phyloP scores from a whole-genome alignment of 64 coral and sea anemone genomes.

The Stylophora pistillata region DNA sequence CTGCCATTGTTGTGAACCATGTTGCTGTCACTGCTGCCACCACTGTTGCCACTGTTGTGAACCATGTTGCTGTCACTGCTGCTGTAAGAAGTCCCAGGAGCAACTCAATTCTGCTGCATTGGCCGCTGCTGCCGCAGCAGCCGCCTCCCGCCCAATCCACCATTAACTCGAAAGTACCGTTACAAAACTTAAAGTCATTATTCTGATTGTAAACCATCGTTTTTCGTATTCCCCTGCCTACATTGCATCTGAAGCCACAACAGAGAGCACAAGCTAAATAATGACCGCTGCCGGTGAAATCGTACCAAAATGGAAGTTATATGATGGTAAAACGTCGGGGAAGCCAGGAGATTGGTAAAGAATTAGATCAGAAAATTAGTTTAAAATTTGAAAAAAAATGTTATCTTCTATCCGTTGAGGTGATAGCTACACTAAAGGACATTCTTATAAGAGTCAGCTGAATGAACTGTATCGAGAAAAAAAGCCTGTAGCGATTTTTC shows the following conservation, averaged over 20 bases:
- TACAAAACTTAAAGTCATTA: neutral
- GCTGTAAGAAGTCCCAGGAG: constrained; percentile 73
- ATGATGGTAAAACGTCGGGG: neutral
- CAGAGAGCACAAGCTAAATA: neutral
- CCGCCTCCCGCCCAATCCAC: constrained; percentile 15
- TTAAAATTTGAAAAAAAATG: too few species aligned
- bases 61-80: constrained; percentile 41
- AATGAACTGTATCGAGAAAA: too few species aligned
- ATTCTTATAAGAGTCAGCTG: too few species aligned
- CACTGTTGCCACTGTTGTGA: constrained; percentile 68
- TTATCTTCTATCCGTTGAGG: too few species aligned
- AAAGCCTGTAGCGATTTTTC: too few species aligned
- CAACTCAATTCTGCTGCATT: constrained; percentile 14
- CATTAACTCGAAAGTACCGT: neutral
- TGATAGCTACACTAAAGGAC: too few species aligned
- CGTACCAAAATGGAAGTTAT: too few species aligned
- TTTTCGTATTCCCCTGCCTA: neutral
- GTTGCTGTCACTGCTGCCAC: constrained; percentile 41
- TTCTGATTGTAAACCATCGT: neutral
- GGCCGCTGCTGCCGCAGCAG: constrained; percentile 9
- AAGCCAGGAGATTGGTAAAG: too few species aligned
- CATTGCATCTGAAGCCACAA: too few species aligned
- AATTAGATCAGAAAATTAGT: too few species aligned
- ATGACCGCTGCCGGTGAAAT: too few species aligned
- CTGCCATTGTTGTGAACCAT: constrained; percentile 37